Percentiles rank a stretch among this genome's conserved stretches.
Evolutionary conservation across 2,113 vertebrate species (phyloP).

Genomic region (Porphyrio hochstetteri): DNA sequence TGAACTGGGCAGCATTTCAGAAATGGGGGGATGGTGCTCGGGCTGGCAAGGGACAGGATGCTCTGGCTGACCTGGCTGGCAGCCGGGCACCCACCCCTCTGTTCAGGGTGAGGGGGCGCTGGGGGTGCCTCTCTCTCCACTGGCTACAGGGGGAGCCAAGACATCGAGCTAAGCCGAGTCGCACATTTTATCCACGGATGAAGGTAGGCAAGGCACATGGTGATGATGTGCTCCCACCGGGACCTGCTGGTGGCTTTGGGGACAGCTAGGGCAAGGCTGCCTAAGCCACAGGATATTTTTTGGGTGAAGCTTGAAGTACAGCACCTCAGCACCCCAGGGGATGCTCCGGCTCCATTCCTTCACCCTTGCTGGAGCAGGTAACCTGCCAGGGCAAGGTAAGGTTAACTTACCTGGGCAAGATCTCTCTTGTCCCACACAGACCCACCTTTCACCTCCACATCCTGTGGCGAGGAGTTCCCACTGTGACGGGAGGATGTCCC

Average conservation of each 20-base stretch:
- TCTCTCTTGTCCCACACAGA: accelerated
- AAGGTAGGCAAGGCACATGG: not conserved
- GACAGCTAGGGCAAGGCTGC: not conserved
- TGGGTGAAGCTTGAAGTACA: not conserved
- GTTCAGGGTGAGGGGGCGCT: not conserved
- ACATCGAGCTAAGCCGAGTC: not conserved
- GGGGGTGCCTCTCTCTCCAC: slow-evolving; percentile 18
- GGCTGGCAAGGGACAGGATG: not conserved
- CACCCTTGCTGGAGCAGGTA: not conserved
- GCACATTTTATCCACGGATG: accelerated
- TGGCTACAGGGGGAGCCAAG: slow-evolving; percentile 67
- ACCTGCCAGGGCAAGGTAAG: no score
- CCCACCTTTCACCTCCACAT: accelerated
- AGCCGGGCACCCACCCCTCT: not conserved
- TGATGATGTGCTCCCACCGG: not conserved
- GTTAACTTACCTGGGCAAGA: accelerated
- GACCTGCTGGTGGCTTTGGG: not conserved
- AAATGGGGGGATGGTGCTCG: accelerated
- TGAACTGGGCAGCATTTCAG: not conserved
- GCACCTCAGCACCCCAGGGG: accelerated
- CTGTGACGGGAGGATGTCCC: accelerated
- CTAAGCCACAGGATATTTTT: accelerated
- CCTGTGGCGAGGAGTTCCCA: not conserved
- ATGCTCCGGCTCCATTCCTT: not conserved
- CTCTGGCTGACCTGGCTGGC: not conserved